A percentile compares a stretch with the other conserved stretches of the same genome.
These are phyloP conservation scores for Darevskia nairensis DNA, from an alignment of 2,797 vertebrate species.

Conservation along the genomic window DNA sequence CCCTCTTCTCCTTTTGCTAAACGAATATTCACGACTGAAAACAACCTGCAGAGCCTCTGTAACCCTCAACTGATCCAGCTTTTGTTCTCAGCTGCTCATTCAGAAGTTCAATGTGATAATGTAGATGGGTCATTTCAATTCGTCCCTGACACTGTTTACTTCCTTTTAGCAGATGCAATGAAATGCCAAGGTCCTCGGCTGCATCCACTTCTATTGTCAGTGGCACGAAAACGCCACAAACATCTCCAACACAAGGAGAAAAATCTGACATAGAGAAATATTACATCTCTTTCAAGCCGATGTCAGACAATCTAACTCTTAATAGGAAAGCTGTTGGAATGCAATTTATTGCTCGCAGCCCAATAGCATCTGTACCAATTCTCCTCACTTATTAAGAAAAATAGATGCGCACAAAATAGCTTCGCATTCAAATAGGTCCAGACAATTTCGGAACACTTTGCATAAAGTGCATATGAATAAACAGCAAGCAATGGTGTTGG, in stretches of 20 bases:
- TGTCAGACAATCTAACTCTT: not conserved
- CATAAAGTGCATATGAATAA: not conserved
- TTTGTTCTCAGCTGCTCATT: slow-evolving; percentile 9
- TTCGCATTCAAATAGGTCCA: not conserved
- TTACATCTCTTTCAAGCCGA: not conserved
- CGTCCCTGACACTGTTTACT: not conserved
- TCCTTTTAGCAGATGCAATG: not conserved
- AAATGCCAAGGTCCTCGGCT: slow-evolving; percentile 13
- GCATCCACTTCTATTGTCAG: not conserved
- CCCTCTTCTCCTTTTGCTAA: slow-evolving; percentile 30
- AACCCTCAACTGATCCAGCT: not conserved
- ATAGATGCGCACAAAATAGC: not conserved
- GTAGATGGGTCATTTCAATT: not conserved
- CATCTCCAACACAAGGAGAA: not conserved
- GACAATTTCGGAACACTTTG: not conserved
- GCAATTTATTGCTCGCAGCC: not conserved
- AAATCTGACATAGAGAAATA: not conserved
- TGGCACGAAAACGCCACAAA: not conserved
- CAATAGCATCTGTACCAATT: not conserved
- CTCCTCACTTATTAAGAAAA: not conserved
- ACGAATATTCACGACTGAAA: slow-evolving; percentile 2
- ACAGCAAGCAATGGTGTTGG: too few relatives aligned
- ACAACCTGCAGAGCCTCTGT: slow-evolving; percentile 28
- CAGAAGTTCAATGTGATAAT: not conserved
- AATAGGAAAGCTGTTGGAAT: not conserved